phyloP scores from a whole-genome alignment of 2,113 vertebrate species.

The Mellivora capensis region DNA sequence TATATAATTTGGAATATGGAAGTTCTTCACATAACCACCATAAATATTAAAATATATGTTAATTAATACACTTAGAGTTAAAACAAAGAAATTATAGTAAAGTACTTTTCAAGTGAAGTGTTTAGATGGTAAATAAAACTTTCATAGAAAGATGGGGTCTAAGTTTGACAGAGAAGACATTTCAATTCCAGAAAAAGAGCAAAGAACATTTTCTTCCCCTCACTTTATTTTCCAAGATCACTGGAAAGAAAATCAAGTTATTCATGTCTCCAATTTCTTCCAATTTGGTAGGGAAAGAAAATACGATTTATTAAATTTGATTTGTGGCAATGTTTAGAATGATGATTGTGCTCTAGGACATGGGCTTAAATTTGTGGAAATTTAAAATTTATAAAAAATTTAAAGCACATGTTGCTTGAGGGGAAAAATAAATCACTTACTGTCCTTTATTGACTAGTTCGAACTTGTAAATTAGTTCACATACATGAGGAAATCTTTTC shows the following conservation, averaged over 20 bases:
- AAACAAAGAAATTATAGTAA: background rate
- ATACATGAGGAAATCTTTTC: background rate
- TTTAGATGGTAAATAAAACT: background rate
- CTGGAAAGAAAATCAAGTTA: slow-evolving; percentile 28
- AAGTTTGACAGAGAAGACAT: background rate
- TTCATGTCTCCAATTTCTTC: slow-evolving; percentile 10
- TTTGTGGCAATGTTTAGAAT: slow-evolving; percentile 32
- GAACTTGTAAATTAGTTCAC: slow-evolving; percentile 38
- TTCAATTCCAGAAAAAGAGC: background rate
- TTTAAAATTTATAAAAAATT: slow-evolving; percentile 53
- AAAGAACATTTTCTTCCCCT: background rate
- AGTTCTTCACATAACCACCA: background rate
- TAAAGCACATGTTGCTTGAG: slow-evolving; percentile 16
- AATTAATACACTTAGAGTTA: background rate
- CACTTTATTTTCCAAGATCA: background rate
- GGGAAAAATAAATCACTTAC: slow-evolving; percentile 45
- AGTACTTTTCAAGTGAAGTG: background rate
- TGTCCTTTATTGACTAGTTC: background rate
- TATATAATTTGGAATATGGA: background rate
- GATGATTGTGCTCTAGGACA: slow-evolving; percentile 8
- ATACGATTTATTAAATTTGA: slow-evolving; percentile 35
- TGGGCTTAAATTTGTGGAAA: slow-evolving; percentile 10
- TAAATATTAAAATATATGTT: background rate
- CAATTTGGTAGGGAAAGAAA: slow-evolving; percentile 27
- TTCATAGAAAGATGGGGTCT: background rate